phyloP scores from a whole-genome alignment of 2,113 vertebrate species.

The Copsychus sechellarum region DNA sequence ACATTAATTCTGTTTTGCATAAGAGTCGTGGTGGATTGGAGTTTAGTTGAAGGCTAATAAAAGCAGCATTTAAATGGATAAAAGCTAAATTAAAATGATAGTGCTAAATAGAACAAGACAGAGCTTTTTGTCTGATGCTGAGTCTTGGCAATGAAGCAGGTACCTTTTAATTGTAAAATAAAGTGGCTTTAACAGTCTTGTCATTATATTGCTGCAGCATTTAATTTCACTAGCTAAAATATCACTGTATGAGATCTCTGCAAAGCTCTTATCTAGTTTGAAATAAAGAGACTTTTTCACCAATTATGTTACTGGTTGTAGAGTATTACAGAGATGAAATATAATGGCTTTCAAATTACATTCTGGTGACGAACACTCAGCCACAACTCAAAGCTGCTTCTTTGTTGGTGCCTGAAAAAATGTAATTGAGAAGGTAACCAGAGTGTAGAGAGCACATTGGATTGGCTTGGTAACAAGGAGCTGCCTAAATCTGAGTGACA shows the following conservation, averaged over 20 bases:
- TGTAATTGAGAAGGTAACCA: not conserved
- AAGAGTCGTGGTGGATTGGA: not conserved
- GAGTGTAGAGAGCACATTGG: not conserved
- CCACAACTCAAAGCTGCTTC: not conserved
- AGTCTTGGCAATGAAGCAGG: not conserved
- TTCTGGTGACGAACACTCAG: constrained; percentile 1
- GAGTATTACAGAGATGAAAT: not conserved
- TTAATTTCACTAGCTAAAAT: constrained; percentile 26
- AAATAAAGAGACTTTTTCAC: constrained; percentile 50
- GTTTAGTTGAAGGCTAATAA: constrained; percentile 31
- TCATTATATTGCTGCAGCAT: not conserved
- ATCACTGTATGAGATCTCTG: not conserved
- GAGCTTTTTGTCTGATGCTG: constrained; percentile 1
- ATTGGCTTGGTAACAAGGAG: not conserved
- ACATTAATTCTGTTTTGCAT: constrained; percentile 27
- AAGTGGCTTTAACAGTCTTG: constrained; percentile 10
- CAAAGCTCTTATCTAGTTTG: constrained; percentile 12
- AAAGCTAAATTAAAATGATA: constrained; percentile 51
- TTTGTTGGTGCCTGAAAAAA: not conserved
- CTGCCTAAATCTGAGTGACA: not conserved
- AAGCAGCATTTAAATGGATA: constrained; percentile 29
- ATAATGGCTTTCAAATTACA: constrained; percentile 9
- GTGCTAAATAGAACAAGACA: constrained; percentile 6
- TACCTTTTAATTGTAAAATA: constrained; percentile 50
- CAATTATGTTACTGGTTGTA: not conserved